Percentiles rank a stretch among this genome's conserved stretches.
phyloP scores from a whole-genome alignment of 2,797 vertebrate species.

The Macropus fuliginosus region DNA sequence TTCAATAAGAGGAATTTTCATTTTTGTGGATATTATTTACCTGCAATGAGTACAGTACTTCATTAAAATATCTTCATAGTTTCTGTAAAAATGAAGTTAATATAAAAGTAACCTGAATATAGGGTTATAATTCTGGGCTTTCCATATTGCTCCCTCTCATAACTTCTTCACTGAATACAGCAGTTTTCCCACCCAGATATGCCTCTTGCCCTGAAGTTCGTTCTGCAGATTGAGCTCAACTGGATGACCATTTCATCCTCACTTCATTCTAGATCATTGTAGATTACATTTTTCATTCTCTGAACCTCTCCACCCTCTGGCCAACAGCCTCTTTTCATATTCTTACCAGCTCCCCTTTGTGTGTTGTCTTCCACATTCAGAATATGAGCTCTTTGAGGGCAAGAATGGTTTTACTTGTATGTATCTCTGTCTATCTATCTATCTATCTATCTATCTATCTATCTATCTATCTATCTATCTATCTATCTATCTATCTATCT shows the following conservation, averaged over 20 bases:
- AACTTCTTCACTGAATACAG: not conserved
- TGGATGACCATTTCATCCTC: not conserved
- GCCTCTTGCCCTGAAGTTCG: not conserved
- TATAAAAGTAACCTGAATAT: too few species aligned
- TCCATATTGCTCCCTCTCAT: too few species aligned
- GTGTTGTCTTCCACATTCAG: not conserved
- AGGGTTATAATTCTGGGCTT: too few species aligned
- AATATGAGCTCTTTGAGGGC: not conserved
- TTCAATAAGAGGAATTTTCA: not conserved
- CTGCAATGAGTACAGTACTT: too few species aligned
- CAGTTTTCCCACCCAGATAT: not conserved
- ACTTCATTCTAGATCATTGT: not conserved
- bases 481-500: not conserved
- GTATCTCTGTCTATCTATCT: too few species aligned
- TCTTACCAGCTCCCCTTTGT: not conserved
- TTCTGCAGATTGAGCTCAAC: not conserved
- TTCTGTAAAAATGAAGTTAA: too few species aligned
- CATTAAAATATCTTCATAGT: too few species aligned
- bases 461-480: too few species aligned
- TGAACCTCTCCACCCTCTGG: not conserved
- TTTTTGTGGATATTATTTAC: too few species aligned
- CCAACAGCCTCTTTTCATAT: not conserved
- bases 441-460: not conserved
- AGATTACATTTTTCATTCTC: not conserved
- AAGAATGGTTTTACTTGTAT: not conserved